Conservation (phyloP, 92 coral and sea anemone species). For the Paramuricea clavata region DNA sequence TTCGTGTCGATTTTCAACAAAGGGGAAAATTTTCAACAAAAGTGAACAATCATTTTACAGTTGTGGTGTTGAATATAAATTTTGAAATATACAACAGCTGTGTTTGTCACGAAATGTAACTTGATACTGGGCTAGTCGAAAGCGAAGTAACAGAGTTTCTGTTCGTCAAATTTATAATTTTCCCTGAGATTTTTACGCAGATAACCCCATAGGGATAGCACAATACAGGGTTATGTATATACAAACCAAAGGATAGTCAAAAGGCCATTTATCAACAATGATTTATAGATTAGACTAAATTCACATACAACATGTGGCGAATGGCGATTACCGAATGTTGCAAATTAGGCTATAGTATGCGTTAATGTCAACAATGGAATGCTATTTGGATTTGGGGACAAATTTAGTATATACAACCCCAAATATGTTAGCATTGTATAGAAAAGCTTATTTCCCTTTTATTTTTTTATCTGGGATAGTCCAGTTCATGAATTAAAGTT, state of each 20-base stretch:
- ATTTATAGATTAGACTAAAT: conserved; percentile 13
- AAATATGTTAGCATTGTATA: not conserved
- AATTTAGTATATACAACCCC: not conserved
- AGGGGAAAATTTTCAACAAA: not conserved
- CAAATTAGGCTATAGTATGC: not conserved
- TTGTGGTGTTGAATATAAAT: not conserved
- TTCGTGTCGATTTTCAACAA: conserved; percentile 4
- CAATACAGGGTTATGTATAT: conserved; percentile 13
- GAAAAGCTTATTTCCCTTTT: not conserved
- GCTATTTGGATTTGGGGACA: not conserved
- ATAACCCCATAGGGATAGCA: not conserved
- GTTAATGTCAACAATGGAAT: conserved; percentile 35
- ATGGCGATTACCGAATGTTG: not conserved
- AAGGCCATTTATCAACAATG: not conserved
- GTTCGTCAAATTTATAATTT: conserved; percentile 32
- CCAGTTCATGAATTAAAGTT: not conserved
- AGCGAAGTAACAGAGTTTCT: not conserved
- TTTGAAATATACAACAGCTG: not conserved
- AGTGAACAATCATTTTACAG: not conserved
- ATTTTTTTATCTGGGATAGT: not conserved
- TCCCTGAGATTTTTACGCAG: conserved; percentile 38
- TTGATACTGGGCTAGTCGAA: not conserved
- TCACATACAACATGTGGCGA: not conserved
- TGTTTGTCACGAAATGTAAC: not conserved
- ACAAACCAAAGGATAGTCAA: not conserved